These are phyloP conservation scores for Clupea harengus DNA, from an alignment of 2,113 vertebrate genomes.

Conservation along the genomic window DNA sequence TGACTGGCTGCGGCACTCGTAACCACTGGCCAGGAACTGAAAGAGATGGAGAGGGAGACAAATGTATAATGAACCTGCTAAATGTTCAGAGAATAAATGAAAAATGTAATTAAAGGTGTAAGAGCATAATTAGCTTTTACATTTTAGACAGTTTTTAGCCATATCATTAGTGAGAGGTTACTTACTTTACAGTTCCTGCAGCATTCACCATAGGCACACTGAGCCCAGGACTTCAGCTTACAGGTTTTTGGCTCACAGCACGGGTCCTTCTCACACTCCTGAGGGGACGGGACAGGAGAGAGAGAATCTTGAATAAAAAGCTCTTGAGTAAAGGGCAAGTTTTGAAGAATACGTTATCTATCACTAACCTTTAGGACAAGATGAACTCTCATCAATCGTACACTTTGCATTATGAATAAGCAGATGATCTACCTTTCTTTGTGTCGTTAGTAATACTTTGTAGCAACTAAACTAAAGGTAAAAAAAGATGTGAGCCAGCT, in stretches of 20 bases:
- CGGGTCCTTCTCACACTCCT: conserved; percentile 89
- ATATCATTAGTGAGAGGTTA: neutral
- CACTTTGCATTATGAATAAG: no score
- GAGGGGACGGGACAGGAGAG: neutral
- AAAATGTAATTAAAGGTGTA: no score
- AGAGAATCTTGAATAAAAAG: no score
- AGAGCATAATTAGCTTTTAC: no score
- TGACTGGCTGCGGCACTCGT: conserved; percentile 74
- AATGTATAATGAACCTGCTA: neutral
- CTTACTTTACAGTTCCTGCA: conserved; percentile 86
- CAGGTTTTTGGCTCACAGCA: conserved; percentile 89
- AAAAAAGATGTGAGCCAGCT: no score
- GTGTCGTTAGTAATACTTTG: no score
- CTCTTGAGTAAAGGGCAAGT: no score
- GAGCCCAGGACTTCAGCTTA: conserved; percentile 78
- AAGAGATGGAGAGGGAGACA: neutral
- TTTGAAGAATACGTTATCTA: no score
- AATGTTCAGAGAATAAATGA: neutral
- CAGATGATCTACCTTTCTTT: no score
- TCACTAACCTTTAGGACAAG: no score
- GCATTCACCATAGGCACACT: conserved; percentile 88
- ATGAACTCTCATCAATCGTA: no score
- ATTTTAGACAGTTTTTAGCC: neutral
- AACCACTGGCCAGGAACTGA: conserved; percentile 83
- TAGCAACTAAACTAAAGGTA: no score